Evolutionary conservation across 2,113 vertebrate species (phyloP).

Genomic region (Gobio gobio): DNA sequence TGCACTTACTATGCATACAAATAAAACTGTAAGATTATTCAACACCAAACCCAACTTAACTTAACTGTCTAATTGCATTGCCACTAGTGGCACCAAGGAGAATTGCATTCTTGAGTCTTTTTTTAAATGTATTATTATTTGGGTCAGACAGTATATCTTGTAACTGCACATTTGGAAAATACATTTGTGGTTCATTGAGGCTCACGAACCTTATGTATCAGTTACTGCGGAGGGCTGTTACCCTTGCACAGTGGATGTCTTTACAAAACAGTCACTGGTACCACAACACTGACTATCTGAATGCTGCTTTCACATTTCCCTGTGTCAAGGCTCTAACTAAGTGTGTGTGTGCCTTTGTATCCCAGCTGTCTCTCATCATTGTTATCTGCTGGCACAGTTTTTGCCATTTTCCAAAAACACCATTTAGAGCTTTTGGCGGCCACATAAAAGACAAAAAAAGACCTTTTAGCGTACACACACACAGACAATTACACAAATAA

Average conservation of each 20-base stretch:
- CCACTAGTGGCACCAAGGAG: neutral
- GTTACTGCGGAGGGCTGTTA: slow-evolving; percentile 2
- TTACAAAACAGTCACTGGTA: slow-evolving; percentile 21
- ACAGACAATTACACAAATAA: slow-evolving; percentile 27
- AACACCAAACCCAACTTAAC: too few relatives aligned
- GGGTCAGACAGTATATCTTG: neutral
- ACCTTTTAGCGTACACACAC: neutral
- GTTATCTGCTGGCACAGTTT: slow-evolving; percentile 35
- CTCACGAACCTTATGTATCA: neutral
- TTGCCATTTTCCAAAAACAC: slow-evolving; percentile 35
- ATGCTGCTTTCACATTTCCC: slow-evolving; percentile 46
- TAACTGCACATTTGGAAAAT: neutral
- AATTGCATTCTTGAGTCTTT: neutral
- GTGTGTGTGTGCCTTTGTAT: slow-evolving; percentile 27
- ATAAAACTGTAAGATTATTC: neutral
- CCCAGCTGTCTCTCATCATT: slow-evolving; percentile 41
- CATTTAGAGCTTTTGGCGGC: slow-evolving; percentile 35
- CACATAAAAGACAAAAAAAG: slow-evolving; percentile 40
- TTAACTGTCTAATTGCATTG: neutral
- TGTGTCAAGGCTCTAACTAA: neutral
- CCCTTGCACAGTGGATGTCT: slow-evolving; percentile 14
- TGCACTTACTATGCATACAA: neutral
- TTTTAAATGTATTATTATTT: neutral
- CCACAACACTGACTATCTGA: slow-evolving; percentile 30
- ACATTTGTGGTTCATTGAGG: neutral